Conservation (phyloP, 2,113 vertebrate genomes). For the Ageneiosus marmoratus region DNA sequence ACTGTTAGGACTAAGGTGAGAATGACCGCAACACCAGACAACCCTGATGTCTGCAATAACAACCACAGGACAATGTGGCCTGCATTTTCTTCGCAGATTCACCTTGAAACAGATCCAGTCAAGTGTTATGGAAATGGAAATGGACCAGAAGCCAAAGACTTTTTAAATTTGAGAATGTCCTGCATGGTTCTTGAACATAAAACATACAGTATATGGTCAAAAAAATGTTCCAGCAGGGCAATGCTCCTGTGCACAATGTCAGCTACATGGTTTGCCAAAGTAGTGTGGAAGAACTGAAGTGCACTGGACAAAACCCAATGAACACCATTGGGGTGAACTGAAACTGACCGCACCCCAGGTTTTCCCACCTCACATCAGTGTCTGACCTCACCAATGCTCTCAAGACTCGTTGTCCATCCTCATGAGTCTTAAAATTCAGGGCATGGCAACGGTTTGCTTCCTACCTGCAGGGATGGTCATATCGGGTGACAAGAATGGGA, state of each 20-base stretch:
- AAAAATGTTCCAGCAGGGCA: too few species aligned
- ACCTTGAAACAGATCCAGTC: constrained; percentile 5
- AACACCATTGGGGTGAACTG: neutral
- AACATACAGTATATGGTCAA: neutral
- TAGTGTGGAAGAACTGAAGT: neutral
- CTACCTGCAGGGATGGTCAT: neutral
- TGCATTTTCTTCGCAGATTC: constrained; percentile 12
- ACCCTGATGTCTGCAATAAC: constrained; percentile 33
- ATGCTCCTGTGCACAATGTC: too few species aligned
- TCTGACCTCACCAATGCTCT: neutral
- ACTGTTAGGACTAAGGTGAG: constrained; percentile 42
- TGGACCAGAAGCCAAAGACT: neutral
- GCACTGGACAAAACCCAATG: too few species aligned
- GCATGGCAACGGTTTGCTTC: neutral
- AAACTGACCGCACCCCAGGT: neutral
- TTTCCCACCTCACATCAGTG: neutral
- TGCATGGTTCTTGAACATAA: neutral
- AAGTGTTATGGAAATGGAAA: neutral
- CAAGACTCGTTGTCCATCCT: neutral
- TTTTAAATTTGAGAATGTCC: neutral
- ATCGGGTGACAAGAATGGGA: neutral
- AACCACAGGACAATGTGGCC: constrained; percentile 18
- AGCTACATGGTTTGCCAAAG: too few species aligned
- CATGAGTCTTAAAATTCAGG: neutral
- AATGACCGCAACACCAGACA: constrained; percentile 36